These are phyloP conservation scores for Cactoblastis cactorum DNA, from an alignment of 2,888 invertebrate genomes.

Conservation along the genomic window DNA sequence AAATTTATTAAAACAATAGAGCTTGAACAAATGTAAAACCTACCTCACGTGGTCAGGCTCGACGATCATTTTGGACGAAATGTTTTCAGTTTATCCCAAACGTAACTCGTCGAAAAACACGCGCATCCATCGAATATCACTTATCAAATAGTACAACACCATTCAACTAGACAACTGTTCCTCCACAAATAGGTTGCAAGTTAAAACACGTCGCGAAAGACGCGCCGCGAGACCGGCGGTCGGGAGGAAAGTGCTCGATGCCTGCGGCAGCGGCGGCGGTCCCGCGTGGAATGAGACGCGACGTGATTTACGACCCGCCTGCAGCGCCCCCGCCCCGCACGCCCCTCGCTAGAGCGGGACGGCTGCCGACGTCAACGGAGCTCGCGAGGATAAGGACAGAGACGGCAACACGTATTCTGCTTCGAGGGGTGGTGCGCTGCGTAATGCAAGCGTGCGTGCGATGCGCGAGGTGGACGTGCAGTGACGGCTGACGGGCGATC, in stretches of 20 bases:
- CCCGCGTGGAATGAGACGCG: slow-evolving; percentile 79
- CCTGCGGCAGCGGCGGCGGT: slow-evolving; percentile 76
- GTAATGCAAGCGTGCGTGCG: slow-evolving; percentile 79
- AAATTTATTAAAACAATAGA: slow-evolving; percentile 43
- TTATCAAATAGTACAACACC: slow-evolving; percentile 51
- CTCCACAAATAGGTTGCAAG: slow-evolving; percentile 56
- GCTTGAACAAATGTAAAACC: slow-evolving; percentile 58
- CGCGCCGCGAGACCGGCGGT: slow-evolving; percentile 70
- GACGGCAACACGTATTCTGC: slow-evolving; percentile 53
- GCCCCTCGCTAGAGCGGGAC: slow-evolving; percentile 58
- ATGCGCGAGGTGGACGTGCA: slow-evolving; percentile 78
- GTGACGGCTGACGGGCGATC: slow-evolving; percentile 62
- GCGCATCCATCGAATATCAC: slow-evolving; percentile 70
- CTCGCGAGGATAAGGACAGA: slow-evolving; percentile 40
- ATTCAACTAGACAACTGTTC: slow-evolving; percentile 53
- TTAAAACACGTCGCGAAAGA: slow-evolving; percentile 77
- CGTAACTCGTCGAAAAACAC: slow-evolving; percentile 46
- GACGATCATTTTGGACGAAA: slow-evolving; percentile 75
- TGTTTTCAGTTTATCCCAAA: slow-evolving; percentile 64
- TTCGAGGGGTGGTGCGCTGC: slow-evolving; percentile 76
- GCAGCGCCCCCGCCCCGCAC: slow-evolving; percentile 75
- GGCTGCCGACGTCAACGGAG: slow-evolving; percentile 29
- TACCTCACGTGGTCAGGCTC: slow-evolving; percentile 78
- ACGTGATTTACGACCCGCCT: slow-evolving; percentile 80
- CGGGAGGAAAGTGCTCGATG: slow-evolving; percentile 72